Percentiles rank a stretch among this genome's conserved stretches.
Conservation (phyloP, 1,140 invertebrate genomes). For the Drosophila suzukii region DNA sequence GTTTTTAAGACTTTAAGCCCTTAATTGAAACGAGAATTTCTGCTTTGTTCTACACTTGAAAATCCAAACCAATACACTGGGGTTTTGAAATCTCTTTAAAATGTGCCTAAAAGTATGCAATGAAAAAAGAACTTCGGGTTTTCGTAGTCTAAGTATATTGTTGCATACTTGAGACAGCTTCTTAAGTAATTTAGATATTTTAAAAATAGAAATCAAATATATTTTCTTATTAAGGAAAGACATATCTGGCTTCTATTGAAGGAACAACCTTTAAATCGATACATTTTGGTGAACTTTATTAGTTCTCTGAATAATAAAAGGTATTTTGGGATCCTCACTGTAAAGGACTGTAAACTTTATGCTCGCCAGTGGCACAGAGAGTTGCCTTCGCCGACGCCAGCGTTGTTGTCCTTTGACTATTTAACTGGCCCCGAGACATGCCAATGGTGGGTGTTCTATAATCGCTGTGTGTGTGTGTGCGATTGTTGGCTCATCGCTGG, state of each 20-base stretch:
- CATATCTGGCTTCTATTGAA: background rate
- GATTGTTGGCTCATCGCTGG: constrained; percentile 65
- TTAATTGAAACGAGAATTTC: too few relatives aligned
- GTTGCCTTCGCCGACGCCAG: constrained; percentile 23
- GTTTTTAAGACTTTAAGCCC: background rate
- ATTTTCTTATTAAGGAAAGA: background rate
- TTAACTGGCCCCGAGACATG: constrained; percentile 62
- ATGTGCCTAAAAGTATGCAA: too few relatives aligned
- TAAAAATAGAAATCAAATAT: too few relatives aligned
- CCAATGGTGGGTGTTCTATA: constrained; percentile 28
- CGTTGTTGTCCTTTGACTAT: constrained; percentile 67
- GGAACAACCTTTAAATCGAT: too few relatives aligned
- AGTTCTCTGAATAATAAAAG: background rate
- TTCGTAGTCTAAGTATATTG: too few relatives aligned
- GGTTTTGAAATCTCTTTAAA: too few relatives aligned
- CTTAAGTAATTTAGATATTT: too few relatives aligned
- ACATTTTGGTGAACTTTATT: background rate
- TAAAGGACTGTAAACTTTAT: constrained; percentile 39
- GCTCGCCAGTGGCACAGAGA: constrained; percentile 44
- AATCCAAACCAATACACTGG: too few relatives aligned
- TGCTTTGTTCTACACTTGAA: too few relatives aligned
- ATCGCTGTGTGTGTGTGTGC: constrained; percentile 23
- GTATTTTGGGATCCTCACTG: constrained; percentile 13
- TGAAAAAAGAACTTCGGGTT: too few relatives aligned
- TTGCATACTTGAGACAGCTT: too few relatives aligned